Evolutionary conservation across 2,113 vertebrate genomes (phyloP).

Genomic region (Heteronetta atricapilla): DNA sequence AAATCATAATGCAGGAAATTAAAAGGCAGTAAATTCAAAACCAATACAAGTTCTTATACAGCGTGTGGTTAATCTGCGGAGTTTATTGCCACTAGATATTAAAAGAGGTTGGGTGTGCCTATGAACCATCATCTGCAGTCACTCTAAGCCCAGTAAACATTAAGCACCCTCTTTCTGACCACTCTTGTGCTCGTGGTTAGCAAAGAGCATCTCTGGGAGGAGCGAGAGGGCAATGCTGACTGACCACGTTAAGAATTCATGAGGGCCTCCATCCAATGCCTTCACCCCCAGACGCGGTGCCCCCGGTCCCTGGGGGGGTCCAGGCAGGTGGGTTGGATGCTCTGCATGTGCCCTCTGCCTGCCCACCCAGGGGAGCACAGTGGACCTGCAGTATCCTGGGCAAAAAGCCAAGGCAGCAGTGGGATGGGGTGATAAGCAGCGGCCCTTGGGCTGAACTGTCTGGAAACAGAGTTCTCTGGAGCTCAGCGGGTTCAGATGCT

Average conservation of each 20-base stretch:
- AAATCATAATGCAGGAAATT: constrained; percentile 53
- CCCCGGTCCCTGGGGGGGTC: not conserved
- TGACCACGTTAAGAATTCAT: fast-evolving
- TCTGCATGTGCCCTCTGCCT: not conserved
- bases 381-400: not conserved
- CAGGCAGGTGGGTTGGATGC: not conserved
- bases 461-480: not conserved
- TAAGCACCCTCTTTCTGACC: not conserved
- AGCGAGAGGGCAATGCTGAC: not conserved
- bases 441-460: not conserved
- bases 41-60: not conserved
- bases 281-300: not conserved
- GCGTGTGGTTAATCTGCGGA: constrained; percentile 16
- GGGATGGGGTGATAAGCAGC: not conserved
- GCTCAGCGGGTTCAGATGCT: not conserved
- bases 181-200: not conserved
- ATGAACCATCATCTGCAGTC: not conserved
- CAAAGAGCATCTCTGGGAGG: not conserved
- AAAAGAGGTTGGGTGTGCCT: not conserved
- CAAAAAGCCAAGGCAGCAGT: not conserved
- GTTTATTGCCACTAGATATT: constrained; percentile 15
- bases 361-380: not conserved
- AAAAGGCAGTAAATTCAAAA: constrained; percentile 44
- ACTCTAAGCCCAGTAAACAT: not conserved
- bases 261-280: not conserved